Percentiles rank a stretch among this genome's conserved stretches.
Evolutionary conservation across 2,113 vertebrate genomes (phyloP).

Genomic region (Neodon shergylaensis): DNA sequence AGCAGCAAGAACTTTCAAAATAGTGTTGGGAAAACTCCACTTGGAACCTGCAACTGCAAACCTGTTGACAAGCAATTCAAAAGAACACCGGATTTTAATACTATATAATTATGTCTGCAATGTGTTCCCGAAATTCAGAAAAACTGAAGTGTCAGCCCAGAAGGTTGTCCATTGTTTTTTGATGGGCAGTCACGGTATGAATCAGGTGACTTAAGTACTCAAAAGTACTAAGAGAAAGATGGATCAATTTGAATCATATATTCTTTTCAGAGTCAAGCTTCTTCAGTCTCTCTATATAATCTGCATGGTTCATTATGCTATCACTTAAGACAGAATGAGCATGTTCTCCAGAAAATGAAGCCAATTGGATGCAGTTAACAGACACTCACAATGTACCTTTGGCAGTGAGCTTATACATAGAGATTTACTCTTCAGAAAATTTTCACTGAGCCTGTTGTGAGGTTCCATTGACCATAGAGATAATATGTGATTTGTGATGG

Average conservation of each 20-base stretch:
- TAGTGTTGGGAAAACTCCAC: conserved; percentile 38
- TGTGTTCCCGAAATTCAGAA: conserved; percentile 9
- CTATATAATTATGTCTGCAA: conserved; percentile 7
- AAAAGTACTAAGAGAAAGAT: conserved; percentile 28
- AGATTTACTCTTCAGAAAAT: conserved; percentile 21
- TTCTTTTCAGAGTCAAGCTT: not conserved
- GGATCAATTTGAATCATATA: not conserved
- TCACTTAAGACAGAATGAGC: conserved; percentile 52
- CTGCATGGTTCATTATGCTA: conserved; percentile 29
- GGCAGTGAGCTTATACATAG: conserved; percentile 39
- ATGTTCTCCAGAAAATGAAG: conserved; percentile 52
- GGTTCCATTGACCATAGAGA: conserved; percentile 26
- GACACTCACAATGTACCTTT: conserved; percentile 28
- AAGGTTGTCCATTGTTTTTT: conserved; percentile 44
- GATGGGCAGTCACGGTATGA: not conserved
- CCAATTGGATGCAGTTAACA: conserved; percentile 57
- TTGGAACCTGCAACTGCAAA: conserved; percentile 32
- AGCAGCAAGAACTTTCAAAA: conserved; percentile 43
- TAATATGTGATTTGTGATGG: conserved; percentile 10
- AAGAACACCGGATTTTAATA: not conserved
- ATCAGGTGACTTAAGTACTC: not conserved
- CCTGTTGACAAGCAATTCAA: conserved; percentile 39
- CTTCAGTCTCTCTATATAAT: conserved; percentile 38
- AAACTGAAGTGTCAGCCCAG: not conserved
- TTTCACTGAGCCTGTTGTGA: conserved; percentile 32